phyloP scores from a whole-genome alignment of 2,888 invertebrate species.

The Plebejus melissa region DNA sequence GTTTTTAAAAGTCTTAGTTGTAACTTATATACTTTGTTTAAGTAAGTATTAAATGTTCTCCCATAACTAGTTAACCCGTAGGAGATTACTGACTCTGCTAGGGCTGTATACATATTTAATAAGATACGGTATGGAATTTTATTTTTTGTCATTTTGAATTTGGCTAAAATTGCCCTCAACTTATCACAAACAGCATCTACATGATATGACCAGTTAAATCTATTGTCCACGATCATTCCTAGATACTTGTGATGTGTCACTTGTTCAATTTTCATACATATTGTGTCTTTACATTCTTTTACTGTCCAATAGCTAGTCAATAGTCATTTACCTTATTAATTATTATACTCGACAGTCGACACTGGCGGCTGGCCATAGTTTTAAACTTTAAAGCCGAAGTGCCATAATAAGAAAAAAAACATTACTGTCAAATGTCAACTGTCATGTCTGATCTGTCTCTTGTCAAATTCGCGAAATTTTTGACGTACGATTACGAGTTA shows the following conservation, averaged over 20 bases:
- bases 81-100: neutral
- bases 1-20: neutral
- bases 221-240: too few species aligned
- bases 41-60: neutral
- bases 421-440: neutral
- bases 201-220: too few species aligned
- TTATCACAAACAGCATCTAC: neutral
- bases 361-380: too few species aligned
- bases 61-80: neutral
- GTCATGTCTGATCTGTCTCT: neutral
- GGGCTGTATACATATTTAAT: neutral
- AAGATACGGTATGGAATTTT: neutral
- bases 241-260: too few species aligned
- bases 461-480: neutral
- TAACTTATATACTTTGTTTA: neutral
- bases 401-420: neutral
- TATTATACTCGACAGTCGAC: too few species aligned
- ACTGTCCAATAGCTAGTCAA: too few species aligned
- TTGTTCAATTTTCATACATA: too few species aligned
- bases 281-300: too few species aligned
- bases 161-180: neutral
- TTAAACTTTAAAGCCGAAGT: too few species aligned
- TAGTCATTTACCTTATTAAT: too few species aligned
- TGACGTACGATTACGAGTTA: neutral
- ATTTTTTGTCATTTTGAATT: neutral